Evolutionary conservation across 1,140 invertebrate genomes (phyloP), one percentile per base, ranked within the genome.

Genomic region (Linepithema humile): DNA sequence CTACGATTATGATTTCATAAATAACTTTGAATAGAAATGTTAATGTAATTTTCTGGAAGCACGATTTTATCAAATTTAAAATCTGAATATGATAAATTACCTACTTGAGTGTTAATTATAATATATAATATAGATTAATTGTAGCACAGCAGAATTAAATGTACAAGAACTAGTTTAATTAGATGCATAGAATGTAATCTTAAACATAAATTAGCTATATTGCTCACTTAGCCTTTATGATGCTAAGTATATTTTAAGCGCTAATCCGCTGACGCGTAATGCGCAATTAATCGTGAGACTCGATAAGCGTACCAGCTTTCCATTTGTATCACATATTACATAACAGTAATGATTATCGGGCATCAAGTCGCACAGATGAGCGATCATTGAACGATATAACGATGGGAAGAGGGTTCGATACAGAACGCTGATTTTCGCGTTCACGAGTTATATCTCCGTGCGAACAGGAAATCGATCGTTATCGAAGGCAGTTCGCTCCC

Each of bases 401-500:
- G 20, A 38, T 55, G 48, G 26, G 35, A 70, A 55, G 48, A 70
- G 35, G 17, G 26, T 6, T 20, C 48, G 1, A 0, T 40, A 38
- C n/a, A n/a, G n/a, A n/a, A n/a, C 48, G 75, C 62, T 29, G 35
- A 69, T 69, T 80, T 50, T 69, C 64, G 20, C 48, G 64, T 80
- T 80, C 64, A 80, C 69, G 17, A 53, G 48, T 69, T 57, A 55
- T 69, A 40, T 32, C 48, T 57, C 15, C 9, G n/a, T 69, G 67
- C 75, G 48, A 69, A 67, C 57, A 60, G 78, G 78, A 64, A 73
- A 82, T 82, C 67, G 84, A 85, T 82, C 77, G 23, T 70, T 73
- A 69, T 82, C 67, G 38, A 72, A 72, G 64, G 59, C 35, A 38
- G 57, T 15, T 23, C 45, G 45, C 43, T 83, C 67, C 53, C 70